These are phyloP conservation scores for Tipula confusa DNA, from an alignment of 2,888 invertebrate genomes.

Conservation along the genomic window DNA sequence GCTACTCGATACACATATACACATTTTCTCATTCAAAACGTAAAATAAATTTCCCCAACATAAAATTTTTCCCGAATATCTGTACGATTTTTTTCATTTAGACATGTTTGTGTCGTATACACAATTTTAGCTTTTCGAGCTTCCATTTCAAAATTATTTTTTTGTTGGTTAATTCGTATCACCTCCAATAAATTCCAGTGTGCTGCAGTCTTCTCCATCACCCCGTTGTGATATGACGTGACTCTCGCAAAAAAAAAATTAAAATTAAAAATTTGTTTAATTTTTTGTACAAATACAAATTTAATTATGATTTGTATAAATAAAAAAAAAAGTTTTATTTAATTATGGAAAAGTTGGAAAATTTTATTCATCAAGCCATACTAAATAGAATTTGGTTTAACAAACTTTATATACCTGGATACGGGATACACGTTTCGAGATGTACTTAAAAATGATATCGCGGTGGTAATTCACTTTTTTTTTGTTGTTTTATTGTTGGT, in stretches of 20 bases:
- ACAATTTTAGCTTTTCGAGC: too few species aligned
- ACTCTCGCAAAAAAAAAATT: not conserved
- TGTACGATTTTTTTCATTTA: not conserved
- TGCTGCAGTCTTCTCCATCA: conserved; percentile 31
- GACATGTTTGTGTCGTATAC: not conserved
- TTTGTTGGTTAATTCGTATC: not conserved
- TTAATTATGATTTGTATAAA: not conserved
- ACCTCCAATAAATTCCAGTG: conserved; percentile 29
- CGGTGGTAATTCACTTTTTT: not conserved
- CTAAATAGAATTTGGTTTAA: not conserved
- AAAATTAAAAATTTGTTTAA: not conserved
- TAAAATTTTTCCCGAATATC: not conserved
- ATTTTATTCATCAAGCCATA: not conserved
- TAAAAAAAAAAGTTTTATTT: not conserved
- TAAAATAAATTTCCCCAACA: not conserved
- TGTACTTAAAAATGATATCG: not conserved
- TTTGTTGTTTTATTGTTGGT: not conserved
- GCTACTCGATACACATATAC: not conserved
- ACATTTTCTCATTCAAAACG: too few species aligned
- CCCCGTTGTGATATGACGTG: conserved; percentile 30
- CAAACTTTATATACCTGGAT: not conserved
- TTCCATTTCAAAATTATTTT: conserved; percentile 1
- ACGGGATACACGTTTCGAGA: not conserved
- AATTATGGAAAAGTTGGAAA: not conserved
- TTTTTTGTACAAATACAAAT: too few species aligned